Evolutionary conservation across 2,797 vertebrate species (phyloP), one percentile per base, ranked within the genome.

Genomic region (Enteromius anoplus): DNA sequence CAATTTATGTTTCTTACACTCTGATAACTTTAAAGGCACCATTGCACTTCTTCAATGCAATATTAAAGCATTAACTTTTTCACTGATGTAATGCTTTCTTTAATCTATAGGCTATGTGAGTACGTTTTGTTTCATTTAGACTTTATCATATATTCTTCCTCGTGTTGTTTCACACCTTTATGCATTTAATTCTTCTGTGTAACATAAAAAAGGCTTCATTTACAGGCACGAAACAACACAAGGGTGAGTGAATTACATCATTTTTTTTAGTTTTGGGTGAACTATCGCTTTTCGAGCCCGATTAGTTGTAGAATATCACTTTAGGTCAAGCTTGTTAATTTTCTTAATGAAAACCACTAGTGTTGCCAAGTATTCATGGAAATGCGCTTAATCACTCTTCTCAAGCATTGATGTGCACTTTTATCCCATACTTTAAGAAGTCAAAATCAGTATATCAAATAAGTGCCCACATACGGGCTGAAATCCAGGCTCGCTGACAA

Each of bases 391-490:
- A 64, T 26, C 4, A 21, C 42, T 34, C 40, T 23, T 64, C 49
- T 73, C 29, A 40, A 64, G 32, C 42, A 17, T 45, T 81, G 60
- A 34, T 72, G 79, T 49, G n/a, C 9, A 40, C 47, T 75, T 75
- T 26, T 23, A 53, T 81, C 70, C 32, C 45, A 49, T 75, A 62
- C 40, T 62, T 80, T 23, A 47, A 19, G 34, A 81, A 65, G 80
- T 81, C 60, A 82, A 75, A 75, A 53, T 75, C 47, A 10, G 29
- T 72, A 19, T 64, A 78, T 71, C 53, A 49, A 49, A 53, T 21
- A 78, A 77, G 75, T 49, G 4, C 29, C 34, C 15, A 23, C 45
- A 69, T 68, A 83, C 53, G n/a, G 5, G 12, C 55, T 8, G 3
- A 51, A 80, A 73, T 62, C 26, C 58, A 40, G 21, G 42, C 60